phyloP scores from a whole-genome alignment of 2,888 invertebrate species.

The Onthophagus sagittarius region DNA sequence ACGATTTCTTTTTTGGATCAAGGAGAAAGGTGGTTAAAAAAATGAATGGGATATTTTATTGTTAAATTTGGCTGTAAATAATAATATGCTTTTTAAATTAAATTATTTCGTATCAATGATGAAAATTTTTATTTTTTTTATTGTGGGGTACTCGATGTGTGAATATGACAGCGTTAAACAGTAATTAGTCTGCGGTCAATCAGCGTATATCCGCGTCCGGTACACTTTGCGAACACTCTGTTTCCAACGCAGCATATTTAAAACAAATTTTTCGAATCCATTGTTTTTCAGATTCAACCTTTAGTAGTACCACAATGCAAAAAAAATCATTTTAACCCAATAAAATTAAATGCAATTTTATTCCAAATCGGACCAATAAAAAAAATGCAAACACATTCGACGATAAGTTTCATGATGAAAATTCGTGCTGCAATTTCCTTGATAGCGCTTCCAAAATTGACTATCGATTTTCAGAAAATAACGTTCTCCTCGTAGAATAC shows the following conservation, averaged over 20 bases:
- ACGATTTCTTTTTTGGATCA: neutral
- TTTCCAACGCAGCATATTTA: neutral
- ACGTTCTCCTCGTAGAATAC: neutral
- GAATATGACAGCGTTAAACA: conserved; percentile 21
- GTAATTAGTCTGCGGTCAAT: conserved; percentile 23
- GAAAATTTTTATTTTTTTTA: conserved; percentile 1
- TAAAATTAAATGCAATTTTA: neutral
- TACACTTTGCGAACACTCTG: conserved; percentile 1
- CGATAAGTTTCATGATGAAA: conserved; percentile 4
- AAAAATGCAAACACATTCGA: no score
- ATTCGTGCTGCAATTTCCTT: conserved; percentile 3
- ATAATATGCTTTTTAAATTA: neutral
- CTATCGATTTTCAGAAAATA: conserved; percentile 3
- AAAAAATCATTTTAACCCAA: neutral
- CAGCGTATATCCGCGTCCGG: conserved; percentile 25
- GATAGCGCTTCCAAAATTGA: conserved; percentile 3
- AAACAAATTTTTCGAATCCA: neutral
- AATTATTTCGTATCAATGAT: neutral
- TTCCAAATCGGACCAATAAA: neutral
- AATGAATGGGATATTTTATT: no score
- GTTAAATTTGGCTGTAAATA: neutral
- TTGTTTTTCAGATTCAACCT: neutral
- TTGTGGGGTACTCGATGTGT: conserved; percentile 13
- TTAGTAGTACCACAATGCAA: neutral
- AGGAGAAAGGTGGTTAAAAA: no score